Percentiles rank a stretch among this genome's conserved stretches.
Evolutionary conservation across 2,888 invertebrate species (phyloP).

Genomic region (Baccha elongata): DNA sequence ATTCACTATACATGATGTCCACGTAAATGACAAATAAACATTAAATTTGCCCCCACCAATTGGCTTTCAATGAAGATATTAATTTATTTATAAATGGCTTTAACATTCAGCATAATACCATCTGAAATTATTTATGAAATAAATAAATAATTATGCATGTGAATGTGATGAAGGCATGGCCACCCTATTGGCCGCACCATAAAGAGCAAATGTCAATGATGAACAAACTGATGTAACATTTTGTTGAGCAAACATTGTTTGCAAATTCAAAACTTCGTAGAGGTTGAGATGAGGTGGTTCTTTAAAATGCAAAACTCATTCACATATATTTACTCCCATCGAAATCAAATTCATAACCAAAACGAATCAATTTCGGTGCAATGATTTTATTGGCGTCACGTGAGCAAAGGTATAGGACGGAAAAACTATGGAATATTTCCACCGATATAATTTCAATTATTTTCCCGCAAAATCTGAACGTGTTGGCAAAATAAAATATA

Average conservation of each 20-base stretch:
- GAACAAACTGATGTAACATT: neutral
- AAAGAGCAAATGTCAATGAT: slow-evolving; percentile 27
- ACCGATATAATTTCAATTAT: slow-evolving; percentile 47
- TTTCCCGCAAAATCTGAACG: slow-evolving; percentile 15
- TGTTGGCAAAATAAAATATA: slow-evolving; percentile 16
- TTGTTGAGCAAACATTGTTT: neutral
- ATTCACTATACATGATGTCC: slow-evolving; percentile 18
- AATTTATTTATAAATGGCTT: neutral
- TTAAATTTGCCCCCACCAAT: neutral
- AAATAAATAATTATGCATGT: slow-evolving; percentile 46
- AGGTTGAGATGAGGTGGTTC: too few relatives aligned
- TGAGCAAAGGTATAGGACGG: neutral
- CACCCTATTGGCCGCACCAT: neutral
- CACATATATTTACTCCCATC: neutral
- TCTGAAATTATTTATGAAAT: slow-evolving; percentile 21
- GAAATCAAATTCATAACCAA: slow-evolving; percentile 1
- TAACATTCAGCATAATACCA: neutral
- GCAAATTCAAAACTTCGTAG: neutral
- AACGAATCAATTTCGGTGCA: slow-evolving; percentile 50
- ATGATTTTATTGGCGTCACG: slow-evolving; percentile 2
- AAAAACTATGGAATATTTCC: slow-evolving; percentile 15
- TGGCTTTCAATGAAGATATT: neutral
- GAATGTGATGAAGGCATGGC: slow-evolving; percentile 21
- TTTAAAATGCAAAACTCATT: neutral
- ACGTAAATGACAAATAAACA: slow-evolving; percentile 21